phyloP scores from a whole-genome alignment of 2,797 vertebrate genomes.

The Luscinia luscinia region DNA sequence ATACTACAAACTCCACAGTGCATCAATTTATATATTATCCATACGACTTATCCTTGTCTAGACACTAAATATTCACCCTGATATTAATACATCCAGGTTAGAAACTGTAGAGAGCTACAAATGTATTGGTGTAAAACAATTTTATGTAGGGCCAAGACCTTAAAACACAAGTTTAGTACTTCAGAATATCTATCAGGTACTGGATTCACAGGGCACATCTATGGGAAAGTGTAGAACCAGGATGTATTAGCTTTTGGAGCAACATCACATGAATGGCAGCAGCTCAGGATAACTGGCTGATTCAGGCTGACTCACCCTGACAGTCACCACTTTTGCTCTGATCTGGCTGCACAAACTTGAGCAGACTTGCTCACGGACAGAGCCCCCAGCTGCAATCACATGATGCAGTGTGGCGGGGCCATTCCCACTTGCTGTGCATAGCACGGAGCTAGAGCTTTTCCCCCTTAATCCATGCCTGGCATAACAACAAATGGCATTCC shows the following conservation, averaged over 20 bases:
- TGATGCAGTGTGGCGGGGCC: neutral
- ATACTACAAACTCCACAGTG: neutral
- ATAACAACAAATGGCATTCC: conserved; percentile 48
- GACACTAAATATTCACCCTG: neutral
- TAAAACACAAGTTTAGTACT: neutral
- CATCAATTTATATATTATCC: neutral
- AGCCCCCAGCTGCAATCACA: neutral
- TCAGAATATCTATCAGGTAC: neutral
- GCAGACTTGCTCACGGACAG: neutral
- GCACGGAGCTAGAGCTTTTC: conserved; percentile 11
- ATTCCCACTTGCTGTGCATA: conserved; percentile 11
- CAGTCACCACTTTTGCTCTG: neutral
- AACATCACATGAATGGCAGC: neutral
- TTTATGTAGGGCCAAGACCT: neutral
- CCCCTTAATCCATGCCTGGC: conserved; percentile 49
- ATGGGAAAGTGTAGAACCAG: neutral
- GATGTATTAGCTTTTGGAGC: neutral
- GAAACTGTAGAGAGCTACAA: neutral
- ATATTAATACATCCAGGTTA: neutral
- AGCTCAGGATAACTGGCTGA: neutral
- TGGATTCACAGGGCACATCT: neutral
- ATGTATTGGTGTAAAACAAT: neutral
- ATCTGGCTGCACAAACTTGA: neutral
- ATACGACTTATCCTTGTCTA: neutral
- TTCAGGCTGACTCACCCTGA: neutral